phyloP scores from a whole-genome alignment of 2,888 invertebrate genomes.

The Chymomyza procnemis region DNA sequence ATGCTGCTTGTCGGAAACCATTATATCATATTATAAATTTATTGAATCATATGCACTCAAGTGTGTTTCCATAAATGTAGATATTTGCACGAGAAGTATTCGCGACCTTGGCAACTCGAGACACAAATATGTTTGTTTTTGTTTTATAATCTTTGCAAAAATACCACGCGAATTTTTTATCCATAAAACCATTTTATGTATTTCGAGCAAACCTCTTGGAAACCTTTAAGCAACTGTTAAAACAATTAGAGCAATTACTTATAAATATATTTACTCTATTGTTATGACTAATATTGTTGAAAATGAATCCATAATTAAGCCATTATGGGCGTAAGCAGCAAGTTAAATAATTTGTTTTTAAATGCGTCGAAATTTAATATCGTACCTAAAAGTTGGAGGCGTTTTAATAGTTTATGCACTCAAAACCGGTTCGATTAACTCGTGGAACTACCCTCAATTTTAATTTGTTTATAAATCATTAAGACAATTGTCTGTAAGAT shows the following conservation, averaged over 20 bases:
- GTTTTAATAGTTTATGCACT: background rate
- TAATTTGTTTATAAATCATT: background rate
- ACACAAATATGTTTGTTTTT: no score
- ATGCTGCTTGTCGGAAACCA: background rate
- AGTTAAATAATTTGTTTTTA: background rate
- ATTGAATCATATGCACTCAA: background rate
- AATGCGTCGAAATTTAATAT: background rate
- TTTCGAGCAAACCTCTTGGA: no score
- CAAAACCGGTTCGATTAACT: background rate
- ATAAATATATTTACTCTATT: background rate
- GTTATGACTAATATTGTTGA: background rate
- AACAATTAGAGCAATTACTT: no score
- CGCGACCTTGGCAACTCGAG: background rate
- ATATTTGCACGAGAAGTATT: background rate
- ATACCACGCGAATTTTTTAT: no score
- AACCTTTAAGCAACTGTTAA: no score
- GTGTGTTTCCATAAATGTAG: background rate
- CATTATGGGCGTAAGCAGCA: background rate
- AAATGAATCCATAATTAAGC: background rate
- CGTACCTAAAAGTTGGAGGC: background rate
- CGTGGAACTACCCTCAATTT: background rate
- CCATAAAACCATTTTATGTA: no score
- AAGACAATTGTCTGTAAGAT: no score
- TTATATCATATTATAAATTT: background rate
- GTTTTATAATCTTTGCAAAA: no score